Conservation (phyloP, 2,888 invertebrate genomes). For the Tortrix viridana region DNA sequence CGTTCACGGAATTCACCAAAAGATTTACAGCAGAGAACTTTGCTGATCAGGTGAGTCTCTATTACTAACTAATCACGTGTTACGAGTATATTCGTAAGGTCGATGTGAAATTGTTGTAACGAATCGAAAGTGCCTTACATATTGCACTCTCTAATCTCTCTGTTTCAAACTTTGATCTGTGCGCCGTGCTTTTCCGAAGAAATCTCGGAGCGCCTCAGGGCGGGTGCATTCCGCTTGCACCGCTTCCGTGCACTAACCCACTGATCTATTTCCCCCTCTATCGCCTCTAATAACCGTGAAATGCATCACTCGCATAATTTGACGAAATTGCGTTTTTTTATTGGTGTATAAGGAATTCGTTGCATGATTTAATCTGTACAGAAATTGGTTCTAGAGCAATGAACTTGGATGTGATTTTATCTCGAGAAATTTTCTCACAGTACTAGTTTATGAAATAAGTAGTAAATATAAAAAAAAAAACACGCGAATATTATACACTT, state of each 20-base stretch:
- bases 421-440: background rate
- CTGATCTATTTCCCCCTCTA: conserved; percentile 58
- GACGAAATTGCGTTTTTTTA: conserved; percentile 48
- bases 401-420: conserved; percentile 23
- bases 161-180: conserved; percentile 19
- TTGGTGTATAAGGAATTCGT: conserved; percentile 18
- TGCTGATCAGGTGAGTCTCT: conserved; percentile 91
- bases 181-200: conserved; percentile 8
- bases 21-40: conserved; percentile 94
- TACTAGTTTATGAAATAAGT: background rate
- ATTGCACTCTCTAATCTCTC: conserved; percentile 17
- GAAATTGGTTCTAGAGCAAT: conserved; percentile 17
- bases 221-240: conserved; percentile 24
- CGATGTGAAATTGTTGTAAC: conserved; percentile 23
- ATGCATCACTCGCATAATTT: conserved; percentile 53
- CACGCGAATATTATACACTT: too few species aligned
- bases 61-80: conserved; percentile 41
- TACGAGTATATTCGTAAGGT: conserved; percentile 9
- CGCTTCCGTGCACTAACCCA: conserved; percentile 54
- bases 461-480: background rate
- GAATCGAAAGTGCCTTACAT: conserved; percentile 21
- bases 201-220: conserved; percentile 1
- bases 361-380: conserved; percentile 25
- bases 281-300: conserved; percentile 57
- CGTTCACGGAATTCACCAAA: conserved; percentile 92